phyloP scores from a whole-genome alignment of 2,113 vertebrate species.

The Gobius niger region DNA sequence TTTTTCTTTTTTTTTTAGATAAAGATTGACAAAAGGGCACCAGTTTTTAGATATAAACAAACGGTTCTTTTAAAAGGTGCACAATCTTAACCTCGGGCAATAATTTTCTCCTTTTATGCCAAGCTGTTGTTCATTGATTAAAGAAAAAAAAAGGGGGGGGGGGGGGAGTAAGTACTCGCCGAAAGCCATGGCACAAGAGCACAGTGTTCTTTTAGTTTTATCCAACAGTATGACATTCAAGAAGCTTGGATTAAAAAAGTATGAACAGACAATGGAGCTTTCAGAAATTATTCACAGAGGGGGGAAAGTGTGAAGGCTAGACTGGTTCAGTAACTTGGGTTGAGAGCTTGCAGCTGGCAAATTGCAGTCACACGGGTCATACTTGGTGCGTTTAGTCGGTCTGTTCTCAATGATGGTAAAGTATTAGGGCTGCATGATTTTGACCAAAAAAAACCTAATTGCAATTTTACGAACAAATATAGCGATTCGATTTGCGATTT shows the following conservation, averaged over 20 bases:
- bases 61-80: constrained; percentile 14
- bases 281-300: constrained; percentile 12
- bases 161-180: constrained; percentile 10
- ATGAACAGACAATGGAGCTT: constrained; percentile 18
- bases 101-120: constrained; percentile 18
- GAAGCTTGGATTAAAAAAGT: constrained; percentile 10
- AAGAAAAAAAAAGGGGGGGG: constrained; percentile 18
- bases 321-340: constrained; percentile 1
- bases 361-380: constrained; percentile 6
- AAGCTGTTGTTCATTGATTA: constrained; percentile 50
- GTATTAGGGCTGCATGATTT: too few species aligned
- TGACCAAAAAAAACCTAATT: too few species aligned
- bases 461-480: too few species aligned
- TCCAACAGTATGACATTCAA: constrained; percentile 26
- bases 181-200: constrained; percentile 33
- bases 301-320: constrained; percentile 11
- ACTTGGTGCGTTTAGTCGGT: constrained; percentile 8
- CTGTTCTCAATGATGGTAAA: too few species aligned
- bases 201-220: constrained; percentile 32
- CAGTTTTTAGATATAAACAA: constrained; percentile 10
- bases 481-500: too few species aligned
- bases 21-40: constrained; percentile 24
- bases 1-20: neutral
- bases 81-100: constrained; percentile 14
- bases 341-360: constrained; percentile 13